A percentile compares a stretch with the other conserved stretches of the same genome.
These are phyloP conservation scores for Leucoma salicis DNA, from an alignment of 2,888 invertebrate genomes.

Conservation along the genomic window DNA sequence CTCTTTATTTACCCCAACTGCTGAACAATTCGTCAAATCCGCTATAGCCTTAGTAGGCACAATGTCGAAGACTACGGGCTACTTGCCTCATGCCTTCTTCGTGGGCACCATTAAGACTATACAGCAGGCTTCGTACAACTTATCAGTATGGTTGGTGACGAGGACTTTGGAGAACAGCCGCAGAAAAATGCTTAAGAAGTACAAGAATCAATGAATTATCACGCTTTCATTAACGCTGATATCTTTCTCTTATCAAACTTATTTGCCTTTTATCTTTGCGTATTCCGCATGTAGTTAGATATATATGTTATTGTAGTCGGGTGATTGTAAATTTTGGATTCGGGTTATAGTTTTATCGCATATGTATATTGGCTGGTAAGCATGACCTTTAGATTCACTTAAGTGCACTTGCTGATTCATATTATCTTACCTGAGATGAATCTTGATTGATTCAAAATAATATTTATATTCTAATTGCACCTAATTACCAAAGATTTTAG, in stretches of 20 bases:
- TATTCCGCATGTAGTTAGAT: too few relatives aligned
- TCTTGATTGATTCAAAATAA: not conserved
- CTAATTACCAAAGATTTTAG: conserved; percentile 11
- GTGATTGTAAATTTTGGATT: not conserved
- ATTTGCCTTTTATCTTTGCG: not conserved
- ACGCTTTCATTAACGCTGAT: conserved; percentile 5
- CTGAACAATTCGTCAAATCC: conserved; percentile 86
- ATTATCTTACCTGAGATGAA: not conserved
- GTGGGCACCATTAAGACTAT: conserved; percentile 73
- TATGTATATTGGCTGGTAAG: not conserved
- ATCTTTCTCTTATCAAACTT: not conserved
- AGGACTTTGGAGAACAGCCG: conserved; percentile 86
- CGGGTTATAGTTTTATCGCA: not conserved
- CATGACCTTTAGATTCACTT: not conserved
- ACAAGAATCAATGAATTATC: conserved; percentile 64
- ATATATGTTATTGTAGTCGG: too few relatives aligned
- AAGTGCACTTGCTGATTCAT: not conserved
- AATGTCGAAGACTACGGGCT: conserved; percentile 87
- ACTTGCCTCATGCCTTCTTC: conserved; percentile 86
- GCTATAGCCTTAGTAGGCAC: conserved; percentile 88
- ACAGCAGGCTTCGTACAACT: conserved; percentile 72
- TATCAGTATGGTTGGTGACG: conserved; percentile 84
- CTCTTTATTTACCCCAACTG: conserved; percentile 88
- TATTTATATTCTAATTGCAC: not conserved
- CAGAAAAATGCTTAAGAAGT: conserved; percentile 80